Evolutionary conservation across 2,113 vertebrate genomes (phyloP), one percentile per base, ranked within the genome.

Genomic region (Chelonoidis abingdonii): DNA sequence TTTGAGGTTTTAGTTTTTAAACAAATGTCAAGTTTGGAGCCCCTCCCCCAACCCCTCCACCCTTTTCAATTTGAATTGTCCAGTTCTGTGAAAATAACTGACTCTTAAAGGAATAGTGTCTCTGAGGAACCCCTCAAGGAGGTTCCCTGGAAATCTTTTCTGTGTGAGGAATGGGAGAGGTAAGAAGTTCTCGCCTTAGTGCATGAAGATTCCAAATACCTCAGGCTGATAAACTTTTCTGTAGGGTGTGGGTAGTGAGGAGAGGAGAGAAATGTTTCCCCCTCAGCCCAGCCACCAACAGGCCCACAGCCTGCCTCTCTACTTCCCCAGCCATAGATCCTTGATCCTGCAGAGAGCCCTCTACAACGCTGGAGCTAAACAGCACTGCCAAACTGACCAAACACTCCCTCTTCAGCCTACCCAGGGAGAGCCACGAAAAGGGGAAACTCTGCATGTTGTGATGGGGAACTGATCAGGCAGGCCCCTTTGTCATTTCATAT

Each of bases 401-500:
- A 50, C 88, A 57, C 1, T 0, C 4, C 38, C 49, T 19, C 38
- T 9, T 0, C 1, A 53, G 59, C 29, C 31, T 0, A 3, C 24
- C 35, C 31, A 0, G 0, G 29, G 75, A 72, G 1, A 4, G 44
- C 49, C 72, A 49, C 0, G 2, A 80, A 86, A 93, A 84, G 88
- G 10, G 75, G 80, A 94, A 94, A 86, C 44, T 13, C 83, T 86
- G 80, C 0, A 1, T 14, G 19, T 24, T 59, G 25, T 80, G 41
- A 76, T 47, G 27, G 1, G 11, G 35, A 24, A 65, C 35, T 69
- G 0, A 0, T 25, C 27, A 2, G 21, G 1, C 1, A 3, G 87
- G 83, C 92, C 78, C 52, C 59, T 86, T 80, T 93, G 89, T 96
- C 95, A 93, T 96, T 95, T 92, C 78, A 87, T 92, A 41, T 94